Percentiles rank a stretch among this genome's conserved stretches.
phyloP scores from a whole-genome alignment of 2,888 invertebrate genomes.

The Schizaphis graminum region DNA sequence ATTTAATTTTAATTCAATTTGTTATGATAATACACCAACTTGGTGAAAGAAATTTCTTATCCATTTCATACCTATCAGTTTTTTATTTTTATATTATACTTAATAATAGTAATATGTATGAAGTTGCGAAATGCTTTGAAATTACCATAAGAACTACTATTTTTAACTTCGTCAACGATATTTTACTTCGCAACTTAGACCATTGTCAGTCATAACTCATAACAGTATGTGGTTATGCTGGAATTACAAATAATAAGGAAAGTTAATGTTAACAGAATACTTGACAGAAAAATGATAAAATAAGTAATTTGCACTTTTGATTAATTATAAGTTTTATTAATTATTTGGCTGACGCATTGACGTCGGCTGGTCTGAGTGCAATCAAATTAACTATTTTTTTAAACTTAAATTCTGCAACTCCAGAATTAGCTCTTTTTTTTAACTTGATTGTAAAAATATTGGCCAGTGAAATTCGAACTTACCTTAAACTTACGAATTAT shows the following conservation, averaged over 20 bases:
- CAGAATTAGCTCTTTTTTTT: neutral
- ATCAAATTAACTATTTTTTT: neutral
- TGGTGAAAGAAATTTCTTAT: neutral
- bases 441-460: neutral
- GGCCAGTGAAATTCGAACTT: neutral
- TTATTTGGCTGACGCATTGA: neutral
- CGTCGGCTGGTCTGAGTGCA: neutral
- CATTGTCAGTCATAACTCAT: neutral
- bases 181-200: neutral
- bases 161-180: neutral
- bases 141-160: neutral
- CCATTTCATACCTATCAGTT: neutral
- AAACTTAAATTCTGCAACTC: too few relatives aligned
- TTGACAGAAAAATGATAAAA: neutral
- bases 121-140: neutral
- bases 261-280: neutral
- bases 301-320: neutral
- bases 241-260: neutral
- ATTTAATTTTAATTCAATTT: neutral
- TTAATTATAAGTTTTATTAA: neutral
- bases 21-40: neutral
- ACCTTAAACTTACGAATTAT: neutral
- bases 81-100: neutral
- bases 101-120: neutral
- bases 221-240: neutral